These are phyloP conservation scores for Diachasmimorpha longicaudata DNA, from an alignment of 1,140 invertebrate species.

Conservation along the genomic window DNA sequence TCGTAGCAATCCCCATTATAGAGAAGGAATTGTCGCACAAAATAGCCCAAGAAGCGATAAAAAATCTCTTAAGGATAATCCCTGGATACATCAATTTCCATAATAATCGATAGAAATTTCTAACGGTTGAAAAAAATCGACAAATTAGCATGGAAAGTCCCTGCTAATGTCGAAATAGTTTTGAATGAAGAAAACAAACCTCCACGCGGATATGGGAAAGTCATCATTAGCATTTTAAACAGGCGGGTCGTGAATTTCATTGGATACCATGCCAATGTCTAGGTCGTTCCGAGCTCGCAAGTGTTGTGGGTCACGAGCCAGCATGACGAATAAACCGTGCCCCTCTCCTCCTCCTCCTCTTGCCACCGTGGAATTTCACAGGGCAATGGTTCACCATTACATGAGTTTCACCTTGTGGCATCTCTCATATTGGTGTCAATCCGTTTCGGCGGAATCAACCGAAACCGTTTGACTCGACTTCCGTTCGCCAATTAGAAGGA, in stretches of 20 bases:
- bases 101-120: background rate
- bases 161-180: background rate
- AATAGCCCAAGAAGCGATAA: too few species aligned
- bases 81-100: background rate
- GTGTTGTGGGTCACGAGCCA: conserved; percentile 27
- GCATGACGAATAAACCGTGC: background rate
- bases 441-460: background rate
- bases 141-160: background rate
- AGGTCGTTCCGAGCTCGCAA: conserved; percentile 40
- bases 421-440: background rate
- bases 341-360: background rate
- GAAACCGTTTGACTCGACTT: background rate
- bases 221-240: conserved; percentile 37
- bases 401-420: conserved; percentile 37
- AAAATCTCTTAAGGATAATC: background rate
- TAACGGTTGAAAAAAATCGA: background rate
- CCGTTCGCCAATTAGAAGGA: background rate
- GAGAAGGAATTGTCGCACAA: too few species aligned
- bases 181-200: background rate
- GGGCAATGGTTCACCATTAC: conserved; percentile 10
- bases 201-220: conserved; percentile 45
- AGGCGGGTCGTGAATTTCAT: conserved; percentile 18
- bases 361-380: background rate
- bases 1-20: too few species aligned
- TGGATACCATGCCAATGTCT: conserved; percentile 39